Base-by-base conservation (phyloP, 2,888 invertebrate genomes). In the Caenorhabditis virilis region DNA sequence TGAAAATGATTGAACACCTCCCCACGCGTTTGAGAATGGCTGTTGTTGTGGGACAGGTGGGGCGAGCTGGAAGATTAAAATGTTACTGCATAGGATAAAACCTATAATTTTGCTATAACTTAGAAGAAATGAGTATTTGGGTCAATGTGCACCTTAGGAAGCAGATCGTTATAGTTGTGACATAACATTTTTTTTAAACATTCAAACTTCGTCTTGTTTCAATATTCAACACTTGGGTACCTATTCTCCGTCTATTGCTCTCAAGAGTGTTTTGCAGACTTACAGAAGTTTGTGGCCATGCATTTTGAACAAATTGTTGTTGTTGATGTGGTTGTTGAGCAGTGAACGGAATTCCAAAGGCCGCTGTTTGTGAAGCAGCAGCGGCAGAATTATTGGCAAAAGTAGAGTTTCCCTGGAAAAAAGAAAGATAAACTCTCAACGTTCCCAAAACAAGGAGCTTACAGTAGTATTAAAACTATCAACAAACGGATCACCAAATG, bases 401-500 rank as follows among this genome's bases (percentile, higher is more conserved):
- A n/a, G 43, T 27, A 23, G 42, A 42, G 15, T 42, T 42, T 13
- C 22, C 42, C 42, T 39, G 39, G 18, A 39, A 39, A 2, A 18
- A 16, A 39, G 20, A 2, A n/a, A n/a, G n/a, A n/a, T n/a, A 11
- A 5, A 5, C 11, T 2, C 2, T 6, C 20, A 18, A 18, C 11
- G 3, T 39, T 18, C 20, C 20, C 18, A 16, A 2, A 11, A 2
- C 11, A 5, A 5, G 5, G 16, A 4, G 13, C 50, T 60, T 30
- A 60, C 59, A 9, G 61, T 69, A 4, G 58, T 54, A 41, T 55
- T 62, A 57, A 73, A 73, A 39, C 67, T 64, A 26, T 69, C 75
- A 23, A 51, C 67, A 47, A 72, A 75, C 16, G 75, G 71, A 49
- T 75, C 72, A 9, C 65, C 63, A 49, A 70, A 74, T 23, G 70